phyloP scores from a whole-genome alignment of 2,888 invertebrate species.

The Synergus itoensis region DNA sequence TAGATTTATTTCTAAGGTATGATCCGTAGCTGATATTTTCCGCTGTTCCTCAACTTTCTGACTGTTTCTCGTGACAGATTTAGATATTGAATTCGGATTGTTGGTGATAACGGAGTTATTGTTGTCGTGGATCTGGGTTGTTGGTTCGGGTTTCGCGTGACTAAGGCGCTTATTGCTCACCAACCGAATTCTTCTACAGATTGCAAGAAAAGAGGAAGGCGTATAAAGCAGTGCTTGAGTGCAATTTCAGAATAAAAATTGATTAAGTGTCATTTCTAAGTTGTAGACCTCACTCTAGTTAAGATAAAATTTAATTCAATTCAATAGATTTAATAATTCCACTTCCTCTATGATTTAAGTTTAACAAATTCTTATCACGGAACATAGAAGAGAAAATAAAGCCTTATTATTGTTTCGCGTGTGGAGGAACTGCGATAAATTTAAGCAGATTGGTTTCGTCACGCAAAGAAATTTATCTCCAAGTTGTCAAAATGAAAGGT shows the following conservation, averaged over 20 bases:
- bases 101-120: conserved; percentile 59
- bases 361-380: background rate
- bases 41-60: conserved; percentile 63
- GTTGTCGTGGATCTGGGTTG: conserved; percentile 66
- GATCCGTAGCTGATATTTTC: conserved; percentile 60
- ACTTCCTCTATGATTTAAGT: background rate
- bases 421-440: background rate
- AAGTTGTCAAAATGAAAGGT: conserved; percentile 12
- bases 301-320: background rate
- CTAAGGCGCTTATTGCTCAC: conserved; percentile 55
- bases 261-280: background rate
- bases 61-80: conserved; percentile 72
- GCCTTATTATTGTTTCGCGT: conserved; percentile 8
- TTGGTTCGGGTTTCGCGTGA: conserved; percentile 69
- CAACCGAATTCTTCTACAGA: conserved; percentile 23
- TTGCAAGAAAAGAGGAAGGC: conserved; percentile 18
- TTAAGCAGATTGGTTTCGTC: background rate
- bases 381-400: background rate
- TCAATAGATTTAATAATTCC: background rate
- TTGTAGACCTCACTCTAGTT: background rate
- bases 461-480: conserved; percentile 11
- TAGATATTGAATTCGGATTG: conserved; percentile 64
- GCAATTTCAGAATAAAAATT: background rate
- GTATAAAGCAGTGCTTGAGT: background rate
- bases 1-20: conserved; percentile 54